These are phyloP conservation scores for Emydoidea blandingii DNA, from an alignment of 2,797 vertebrate species.

Conservation along the genomic window DNA sequence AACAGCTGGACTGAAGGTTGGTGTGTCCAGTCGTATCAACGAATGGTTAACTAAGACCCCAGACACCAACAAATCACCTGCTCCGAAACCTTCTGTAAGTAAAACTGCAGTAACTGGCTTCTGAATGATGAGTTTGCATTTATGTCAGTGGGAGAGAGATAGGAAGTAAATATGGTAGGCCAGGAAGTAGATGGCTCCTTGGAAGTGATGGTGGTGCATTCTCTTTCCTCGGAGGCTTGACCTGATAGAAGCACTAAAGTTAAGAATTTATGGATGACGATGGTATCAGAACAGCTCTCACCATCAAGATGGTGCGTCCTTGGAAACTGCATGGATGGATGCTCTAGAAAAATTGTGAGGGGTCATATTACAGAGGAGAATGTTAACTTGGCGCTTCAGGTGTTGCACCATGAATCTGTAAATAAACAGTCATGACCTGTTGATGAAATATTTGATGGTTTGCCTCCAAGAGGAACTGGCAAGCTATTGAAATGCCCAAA, in stretches of 20 bases:
- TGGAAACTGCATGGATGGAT: neutral
- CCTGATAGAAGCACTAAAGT: neutral
- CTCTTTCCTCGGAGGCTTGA: neutral
- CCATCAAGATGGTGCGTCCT: neutral
- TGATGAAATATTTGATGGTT: neutral
- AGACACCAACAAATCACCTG: constrained; percentile 89
- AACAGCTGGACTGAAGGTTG: constrained; percentile 96
- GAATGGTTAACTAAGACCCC: constrained; percentile 99
- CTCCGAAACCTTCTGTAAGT: constrained; percentile 94
- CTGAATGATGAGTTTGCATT: neutral
- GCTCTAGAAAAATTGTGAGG: neutral
- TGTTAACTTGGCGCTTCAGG: neutral
- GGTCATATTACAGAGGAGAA: neutral
- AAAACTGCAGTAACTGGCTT: neutral
- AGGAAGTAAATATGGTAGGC: neutral
- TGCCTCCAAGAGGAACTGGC: neutral
- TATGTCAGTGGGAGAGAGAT: neutral
- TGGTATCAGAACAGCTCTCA: neutral
- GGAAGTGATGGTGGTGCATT: neutral
- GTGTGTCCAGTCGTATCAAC: constrained; percentile 97
- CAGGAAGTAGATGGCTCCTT: neutral
- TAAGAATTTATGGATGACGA: neutral
- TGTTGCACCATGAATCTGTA: neutral
- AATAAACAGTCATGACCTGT: neutral
- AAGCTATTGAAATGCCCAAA: neutral